Evolutionary conservation across 1,140 invertebrate genomes (phyloP), one percentile per base, ranked within the genome.

Genomic region (Atopsyche davidsoni): DNA sequence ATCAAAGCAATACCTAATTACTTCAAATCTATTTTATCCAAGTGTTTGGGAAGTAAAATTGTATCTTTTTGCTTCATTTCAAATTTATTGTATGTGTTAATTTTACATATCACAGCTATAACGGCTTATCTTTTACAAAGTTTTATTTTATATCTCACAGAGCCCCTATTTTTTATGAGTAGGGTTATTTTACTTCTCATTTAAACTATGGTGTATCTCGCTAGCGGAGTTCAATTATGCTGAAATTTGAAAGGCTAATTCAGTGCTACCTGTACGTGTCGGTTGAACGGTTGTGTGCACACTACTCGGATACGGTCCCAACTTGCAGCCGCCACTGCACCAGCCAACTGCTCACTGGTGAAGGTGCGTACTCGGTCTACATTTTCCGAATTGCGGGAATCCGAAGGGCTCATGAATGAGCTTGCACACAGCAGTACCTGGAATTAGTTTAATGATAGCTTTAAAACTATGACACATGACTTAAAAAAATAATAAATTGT

Each of bases 241-340:
- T 17, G 10, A 9, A 38, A 38, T 38, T 10, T 38, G 7, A 38
- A 7, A 38, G 13, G 35, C 14, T 7, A 11, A 38, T 11, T 16
- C 9, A n/a, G n/a, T 13, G 11, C 51, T 36, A 70, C 68, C 61
- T 85, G 75, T 23, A 80, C 75, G 54, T 81, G 80, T 62, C 81
- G 86, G 63, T 92, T 92, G 64, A 89, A 94, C 0, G 88, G 89
- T 64, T 95, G 92, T 6, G 82, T 81, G 66, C 89, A 93, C 2
- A 91, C 78, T 35, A 93, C 68, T 69, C 92, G 89, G 1, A 94
- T 65, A 32, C 82, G 69, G 69, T 92, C 88, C 87, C 88, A 94
- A 64, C 84, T 87, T 62, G 87, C 72, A 9, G 69, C 61, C 14
- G 73, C 59, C n/a, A 75, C 69, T 3, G 64, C 61, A 38, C 76